These are phyloP conservation scores for Drosophila aldrichi DNA, from an alignment of 2,888 invertebrate genomes.

Conservation along the genomic window DNA sequence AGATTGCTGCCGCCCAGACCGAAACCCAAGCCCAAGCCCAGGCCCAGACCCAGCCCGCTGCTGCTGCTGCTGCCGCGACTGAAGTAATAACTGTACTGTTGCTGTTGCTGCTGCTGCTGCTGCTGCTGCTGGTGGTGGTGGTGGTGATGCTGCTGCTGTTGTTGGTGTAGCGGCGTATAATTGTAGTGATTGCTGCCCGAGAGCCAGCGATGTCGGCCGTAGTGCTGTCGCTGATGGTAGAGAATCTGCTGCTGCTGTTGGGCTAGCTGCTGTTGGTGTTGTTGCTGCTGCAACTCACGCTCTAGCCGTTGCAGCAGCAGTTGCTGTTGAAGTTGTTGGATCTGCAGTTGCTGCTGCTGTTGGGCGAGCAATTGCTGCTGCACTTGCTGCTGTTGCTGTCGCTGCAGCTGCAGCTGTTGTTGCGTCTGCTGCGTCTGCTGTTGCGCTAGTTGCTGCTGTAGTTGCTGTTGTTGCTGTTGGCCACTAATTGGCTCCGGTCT, in stretches of 20 bases:
- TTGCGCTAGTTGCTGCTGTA: conserved; percentile 59
- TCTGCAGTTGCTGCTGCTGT: conserved; percentile 79
- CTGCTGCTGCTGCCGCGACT: conserved; percentile 72
- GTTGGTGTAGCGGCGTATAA: conserved; percentile 41
- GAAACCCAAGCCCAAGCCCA: conserved; percentile 71
- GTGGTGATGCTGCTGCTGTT: conserved; percentile 45
- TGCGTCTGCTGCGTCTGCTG: conserved; percentile 58
- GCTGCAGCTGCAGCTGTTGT: conserved; percentile 58
- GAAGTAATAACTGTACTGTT: conserved; percentile 73
- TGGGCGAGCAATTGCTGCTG: conserved; percentile 79
- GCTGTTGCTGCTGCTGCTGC: conserved; percentile 56
- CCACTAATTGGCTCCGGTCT: conserved; percentile 85
- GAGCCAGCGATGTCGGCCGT: conserved; percentile 70
- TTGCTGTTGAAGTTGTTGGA: conserved; percentile 76
- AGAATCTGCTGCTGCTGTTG: conserved; percentile 66
- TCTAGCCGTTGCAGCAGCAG: conserved; percentile 76
- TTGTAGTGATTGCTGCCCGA: conserved; percentile 44
- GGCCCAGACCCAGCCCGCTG: conserved; percentile 72
- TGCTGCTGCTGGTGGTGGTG: conserved; percentile 43
- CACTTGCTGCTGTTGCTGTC: conserved; percentile 70
- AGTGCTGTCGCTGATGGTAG: conserved; percentile 67
- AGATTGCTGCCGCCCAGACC: conserved; percentile 75
- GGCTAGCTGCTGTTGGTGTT: conserved; percentile 60
- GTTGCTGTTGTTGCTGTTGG: conserved; percentile 80
- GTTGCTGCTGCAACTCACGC: conserved; percentile 74